Base-by-base conservation (phyloP, 1,140 invertebrate species). In the Zaprionus lachaisei region DNA sequence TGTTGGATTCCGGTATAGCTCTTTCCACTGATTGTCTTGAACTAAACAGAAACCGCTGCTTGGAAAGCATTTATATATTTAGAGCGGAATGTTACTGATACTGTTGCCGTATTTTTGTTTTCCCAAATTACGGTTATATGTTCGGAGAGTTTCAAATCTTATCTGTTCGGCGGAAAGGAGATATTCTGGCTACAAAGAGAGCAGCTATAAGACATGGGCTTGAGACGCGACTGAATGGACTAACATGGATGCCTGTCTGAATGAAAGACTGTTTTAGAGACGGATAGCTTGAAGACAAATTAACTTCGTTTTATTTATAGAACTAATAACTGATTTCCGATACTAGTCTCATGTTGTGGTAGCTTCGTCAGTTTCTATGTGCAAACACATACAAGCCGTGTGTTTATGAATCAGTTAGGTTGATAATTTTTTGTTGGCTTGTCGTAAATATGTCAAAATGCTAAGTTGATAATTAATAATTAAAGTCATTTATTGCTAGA, bases 51-150 rank as follows among this genome's bases (percentile, higher is more conserved):
- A 60, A 49, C 38, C 17, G 49, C n/a, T 68, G 63, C 31, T 28
- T 41, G 49, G n/a, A 62, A 28, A 66, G 63, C 54, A 62, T 62
- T 77, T 77, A 77, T 77, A 77, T 77, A 77, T 62, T 61, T 72
- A 26, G 63, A 17, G 37, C n/a, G 63, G 70, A 67, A 56, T 77
- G 56, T 72, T 55, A 28, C 44, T 77, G 69, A 66, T 66, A 72
- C 62, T 66, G 47, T 28, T 66, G 61, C 34, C 56, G 26, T 56
- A 72, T 66, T 77, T 44, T 44, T 41, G 38, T 54, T 72, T 72
- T 58, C 14, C 38, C 63, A 66, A 77, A 73, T 67, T 77, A 62
- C n/a, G 41, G 38, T 49, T 57, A 66, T 76, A 54, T 61, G 70
- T 72, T 67, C 28, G 7, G 26, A 6, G 28, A 26, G 69, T 26